Evolutionary conservation across 2,888 invertebrate genomes (phyloP), one percentile per base, ranked within the genome.

Genomic region (Aelia acuminata): DNA sequence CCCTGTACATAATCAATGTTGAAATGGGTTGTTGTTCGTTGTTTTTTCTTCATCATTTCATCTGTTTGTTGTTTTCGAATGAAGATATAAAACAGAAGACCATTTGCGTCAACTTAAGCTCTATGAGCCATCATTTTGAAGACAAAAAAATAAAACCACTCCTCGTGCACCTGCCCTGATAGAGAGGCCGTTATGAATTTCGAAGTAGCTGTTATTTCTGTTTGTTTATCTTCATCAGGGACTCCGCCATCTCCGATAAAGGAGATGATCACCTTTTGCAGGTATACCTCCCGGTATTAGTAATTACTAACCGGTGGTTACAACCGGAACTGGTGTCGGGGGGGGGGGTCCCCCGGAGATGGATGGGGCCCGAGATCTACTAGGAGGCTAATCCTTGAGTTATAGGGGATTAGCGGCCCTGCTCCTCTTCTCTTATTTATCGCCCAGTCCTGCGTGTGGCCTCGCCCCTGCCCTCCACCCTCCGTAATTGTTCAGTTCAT

Each of bases 341-440:
- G 63, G 35, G 63, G 57, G 26, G 26, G 57, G 57, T 13, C 11
- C 8, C n/a, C 3, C 3, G n/a, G n/a, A 53, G 53, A 53, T 70
- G 43, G 80, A 47, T 80, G 43, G 43, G 8, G n/a, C 8, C 7
- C 20, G 35, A 15, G 31, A 3, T 3, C 2, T 3, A 43, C n/a
- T 43, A 13, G 80, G 22, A 43, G 47, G 80, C 10, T 80, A 80
- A 80, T 80, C 80, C 80, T 22, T 80, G 80, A 80, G 80, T 80
- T 80, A 80, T 80, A n/a, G 80, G 5, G 80, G 80, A 80, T 80
- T 80, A 80, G 80, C 43, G 80, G 7, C 80, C 20, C 80, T 80
- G 43, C 80, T 80, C 80, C 43, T 80, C 10, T 80, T 80, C 80
- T 47, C 43, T 80, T 80, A 80, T 80, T 80, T 80, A 80, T 80